phyloP scores from a whole-genome alignment of 1,140 invertebrate genomes.

The Magallana angulata region DNA sequence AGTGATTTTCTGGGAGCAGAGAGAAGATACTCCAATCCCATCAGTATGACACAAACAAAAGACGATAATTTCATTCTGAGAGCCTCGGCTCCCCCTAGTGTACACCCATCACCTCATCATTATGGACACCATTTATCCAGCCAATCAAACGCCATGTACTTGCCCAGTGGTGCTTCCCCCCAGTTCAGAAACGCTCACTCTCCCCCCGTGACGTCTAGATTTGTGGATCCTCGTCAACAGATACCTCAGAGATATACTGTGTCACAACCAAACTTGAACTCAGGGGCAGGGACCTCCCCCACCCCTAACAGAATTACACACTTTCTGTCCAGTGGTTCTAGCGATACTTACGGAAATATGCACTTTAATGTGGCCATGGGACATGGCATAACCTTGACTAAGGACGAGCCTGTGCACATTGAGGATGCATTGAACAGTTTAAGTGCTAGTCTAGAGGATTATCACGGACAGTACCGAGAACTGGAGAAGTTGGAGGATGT shows the following conservation, averaged over 20 bases:
- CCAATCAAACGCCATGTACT: conserved; percentile 47
- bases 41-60: conserved; percentile 63
- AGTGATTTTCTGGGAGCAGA: conserved; percentile 63
- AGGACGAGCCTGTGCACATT: conserved; percentile 67
- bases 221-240: not conserved
- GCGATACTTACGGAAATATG: conserved; percentile 40
- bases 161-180: conserved; percentile 40
- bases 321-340: conserved; percentile 18
- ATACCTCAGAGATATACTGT: conserved; percentile 19
- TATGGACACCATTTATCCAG: conserved; percentile 23
- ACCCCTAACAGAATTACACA: conserved; percentile 32
- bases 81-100: conserved; percentile 60
- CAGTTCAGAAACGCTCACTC: conserved; percentile 1
- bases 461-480: conserved; percentile 81
- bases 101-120: conserved; percentile 43
- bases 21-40: conserved; percentile 66
- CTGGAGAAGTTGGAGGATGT: conserved; percentile 79
- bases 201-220: not conserved
- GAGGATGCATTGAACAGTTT: conserved; percentile 76
- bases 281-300: not conserved
- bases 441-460: conserved; percentile 79
- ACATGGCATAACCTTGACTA: conserved; percentile 55
- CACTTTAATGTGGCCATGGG: conserved; percentile 60
- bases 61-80: conserved; percentile 72
- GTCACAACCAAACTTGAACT: conserved; percentile 16